phyloP scores from a whole-genome alignment of 2,888 invertebrate genomes.

The Bellardia pandia region DNA sequence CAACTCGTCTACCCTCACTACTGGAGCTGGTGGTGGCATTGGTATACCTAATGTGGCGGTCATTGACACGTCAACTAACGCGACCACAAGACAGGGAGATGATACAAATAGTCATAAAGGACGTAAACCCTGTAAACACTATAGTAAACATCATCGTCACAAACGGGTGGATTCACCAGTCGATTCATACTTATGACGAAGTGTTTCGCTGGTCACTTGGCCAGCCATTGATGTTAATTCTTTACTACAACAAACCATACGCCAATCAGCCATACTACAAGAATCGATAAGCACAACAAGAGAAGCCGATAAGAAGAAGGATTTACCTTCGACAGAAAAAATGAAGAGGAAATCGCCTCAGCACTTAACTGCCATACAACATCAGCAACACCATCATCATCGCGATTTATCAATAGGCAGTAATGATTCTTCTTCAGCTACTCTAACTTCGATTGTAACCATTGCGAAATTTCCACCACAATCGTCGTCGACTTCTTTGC shows the following conservation, averaged over 20 bases:
- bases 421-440: slow-evolving; percentile 82
- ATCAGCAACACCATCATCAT: slow-evolving; percentile 61
- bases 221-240: slow-evolving; percentile 84
- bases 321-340: slow-evolving; percentile 36
- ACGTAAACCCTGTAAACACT: slow-evolving; percentile 76
- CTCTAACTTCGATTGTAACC: slow-evolving; percentile 80
- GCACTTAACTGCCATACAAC: slow-evolving; percentile 43
- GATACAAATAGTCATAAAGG: slow-evolving; percentile 50
- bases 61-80: slow-evolving; percentile 17
- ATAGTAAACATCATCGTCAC: slow-evolving; percentile 81
- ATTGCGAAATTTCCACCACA: slow-evolving; percentile 80
- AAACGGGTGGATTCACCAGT: slow-evolving; percentile 79
- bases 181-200: slow-evolving; percentile 84
- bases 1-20: slow-evolving; percentile 19
- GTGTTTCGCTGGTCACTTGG: slow-evolving; percentile 85
- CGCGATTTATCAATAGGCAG: slow-evolving; percentile 76
- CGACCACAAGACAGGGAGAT: slow-evolving; percentile 25
- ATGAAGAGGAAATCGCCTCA: slow-evolving; percentile 49
- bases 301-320: slow-evolving; percentile 38
- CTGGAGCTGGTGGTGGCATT: not conserved
- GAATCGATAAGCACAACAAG: slow-evolving; percentile 77
- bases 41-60: slow-evolving; percentile 54
- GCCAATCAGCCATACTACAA: slow-evolving; percentile 81
- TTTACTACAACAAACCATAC: slow-evolving; percentile 83
- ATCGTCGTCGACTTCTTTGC: slow-evolving; percentile 58